phyloP scores from a whole-genome alignment of 92 coral and sea anemone genomes.

The Heliopora coerulea region DNA sequence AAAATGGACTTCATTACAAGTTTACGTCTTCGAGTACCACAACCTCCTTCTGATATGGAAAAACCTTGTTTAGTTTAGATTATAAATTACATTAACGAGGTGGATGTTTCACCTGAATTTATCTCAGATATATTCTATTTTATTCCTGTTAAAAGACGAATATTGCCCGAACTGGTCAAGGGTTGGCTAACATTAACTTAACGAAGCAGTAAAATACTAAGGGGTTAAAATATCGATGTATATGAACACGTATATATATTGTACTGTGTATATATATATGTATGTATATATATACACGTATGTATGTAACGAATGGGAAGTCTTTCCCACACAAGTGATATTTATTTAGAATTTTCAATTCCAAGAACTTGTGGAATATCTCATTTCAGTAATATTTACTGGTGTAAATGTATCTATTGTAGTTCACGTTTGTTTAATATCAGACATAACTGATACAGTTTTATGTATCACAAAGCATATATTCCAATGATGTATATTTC shows the following conservation, averaged over 20 bases:
- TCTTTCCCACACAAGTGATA: constrained; percentile 20
- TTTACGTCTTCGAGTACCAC: constrained; percentile 42
- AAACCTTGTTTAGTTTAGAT: constrained; percentile 38
- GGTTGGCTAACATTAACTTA: no score
- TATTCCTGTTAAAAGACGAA: constrained; percentile 21
- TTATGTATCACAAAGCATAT: constrained; percentile 30
- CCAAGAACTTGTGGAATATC: constrained; percentile 1
- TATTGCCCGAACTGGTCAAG: constrained; percentile 3
- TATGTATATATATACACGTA: no score
- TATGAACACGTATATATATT: no score
- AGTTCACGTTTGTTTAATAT: neutral
- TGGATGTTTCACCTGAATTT: constrained; percentile 2
- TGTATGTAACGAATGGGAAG: constrained; percentile 19
- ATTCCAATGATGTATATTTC: neutral
- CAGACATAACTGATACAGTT: constrained; percentile 24
- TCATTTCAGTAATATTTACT: constrained; percentile 38
- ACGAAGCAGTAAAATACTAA: no score
- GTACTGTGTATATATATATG: no score
- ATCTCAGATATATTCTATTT: constrained; percentile 16
- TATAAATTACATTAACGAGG: neutral
- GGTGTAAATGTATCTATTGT: constrained; percentile 4
- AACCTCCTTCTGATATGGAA: constrained; percentile 44
- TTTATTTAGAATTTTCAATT: constrained; percentile 25
- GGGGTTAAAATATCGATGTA: no score
- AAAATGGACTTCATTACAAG: constrained; percentile 45